Evolutionary conservation across 1,140 invertebrate genomes (phyloP).

Genomic region (Planococcus citri): DNA sequence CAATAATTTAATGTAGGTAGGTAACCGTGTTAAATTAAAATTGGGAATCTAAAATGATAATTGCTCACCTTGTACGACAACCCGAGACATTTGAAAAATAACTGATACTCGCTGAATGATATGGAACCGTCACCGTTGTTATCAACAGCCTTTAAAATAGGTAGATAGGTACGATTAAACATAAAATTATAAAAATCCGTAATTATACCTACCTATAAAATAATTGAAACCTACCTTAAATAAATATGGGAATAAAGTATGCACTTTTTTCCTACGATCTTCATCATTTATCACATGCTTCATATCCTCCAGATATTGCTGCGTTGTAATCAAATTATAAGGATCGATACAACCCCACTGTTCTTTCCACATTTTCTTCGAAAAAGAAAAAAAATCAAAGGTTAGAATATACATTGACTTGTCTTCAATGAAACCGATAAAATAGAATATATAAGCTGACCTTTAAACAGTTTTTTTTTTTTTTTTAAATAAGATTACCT

Average conservation of each 20-base stretch:
- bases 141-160: constrained; percentile 68
- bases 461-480: not conserved
- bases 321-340: constrained; percentile 63
- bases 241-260: constrained; percentile 60
- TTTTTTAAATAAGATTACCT: constrained; percentile 26
- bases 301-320: constrained; percentile 67
- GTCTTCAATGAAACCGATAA: not conserved
- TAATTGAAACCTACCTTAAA: constrained; percentile 50
- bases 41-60: not conserved
- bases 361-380: constrained; percentile 66
- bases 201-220: not conserved
- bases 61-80: constrained; percentile 47
- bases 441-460: not conserved
- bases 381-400: constrained; percentile 28
- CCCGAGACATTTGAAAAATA: constrained; percentile 67
- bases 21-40: not conserved
- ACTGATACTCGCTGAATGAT: constrained; percentile 63
- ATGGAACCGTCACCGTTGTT: constrained; percentile 63
- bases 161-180: constrained; percentile 24
- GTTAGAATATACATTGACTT: not conserved
- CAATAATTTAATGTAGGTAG: too few species aligned
- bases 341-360: constrained; percentile 68
- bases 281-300: constrained; percentile 64
- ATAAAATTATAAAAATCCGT: not conserved
- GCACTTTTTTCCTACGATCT: constrained; percentile 53